A percentile compares a stretch with the other conserved stretches of the same genome.
Conservation (phyloP, 2,888 invertebrate genomes). For the Perizoma flavofasciatum region DNA sequence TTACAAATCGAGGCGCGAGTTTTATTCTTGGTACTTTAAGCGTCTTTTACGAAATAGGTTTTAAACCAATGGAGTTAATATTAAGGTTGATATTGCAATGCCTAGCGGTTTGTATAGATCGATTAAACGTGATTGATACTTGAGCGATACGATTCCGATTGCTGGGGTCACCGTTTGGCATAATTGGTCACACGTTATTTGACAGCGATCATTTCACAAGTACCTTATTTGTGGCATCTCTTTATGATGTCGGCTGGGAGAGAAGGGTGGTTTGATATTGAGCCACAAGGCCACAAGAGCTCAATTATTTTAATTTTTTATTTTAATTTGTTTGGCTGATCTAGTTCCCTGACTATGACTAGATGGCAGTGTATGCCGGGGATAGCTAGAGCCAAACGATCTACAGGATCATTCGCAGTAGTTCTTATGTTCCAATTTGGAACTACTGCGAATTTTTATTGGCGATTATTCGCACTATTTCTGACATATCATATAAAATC, state of each 20-base stretch:
- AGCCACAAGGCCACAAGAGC: too few species aligned
- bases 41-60: not conserved
- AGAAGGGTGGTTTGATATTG: not conserved
- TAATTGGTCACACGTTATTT: constrained; percentile 25
- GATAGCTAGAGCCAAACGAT: too few species aligned
- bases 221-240: constrained; percentile 6
- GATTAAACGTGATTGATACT: constrained; percentile 30
- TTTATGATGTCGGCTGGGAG: not conserved
- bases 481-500: too few species aligned
- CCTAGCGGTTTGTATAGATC: constrained; percentile 16
- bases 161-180: constrained; percentile 25
- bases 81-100: constrained; percentile 7
- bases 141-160: constrained; percentile 16
- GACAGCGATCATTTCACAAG: constrained; percentile 11
- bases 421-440: too few species aligned
- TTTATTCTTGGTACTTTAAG: constrained; percentile 8
- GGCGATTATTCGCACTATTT: too few species aligned
- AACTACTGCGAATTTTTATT: too few species aligned
- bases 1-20: constrained; percentile 2
- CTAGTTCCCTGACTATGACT: too few species aligned
- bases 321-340: too few species aligned
- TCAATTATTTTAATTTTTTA: too few species aligned
- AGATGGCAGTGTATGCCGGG: too few species aligned
- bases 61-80: not conserved
- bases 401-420: too few species aligned